phyloP scores from a whole-genome alignment of 2,113 vertebrate genomes.

The Atrichornis clamosus region DNA sequence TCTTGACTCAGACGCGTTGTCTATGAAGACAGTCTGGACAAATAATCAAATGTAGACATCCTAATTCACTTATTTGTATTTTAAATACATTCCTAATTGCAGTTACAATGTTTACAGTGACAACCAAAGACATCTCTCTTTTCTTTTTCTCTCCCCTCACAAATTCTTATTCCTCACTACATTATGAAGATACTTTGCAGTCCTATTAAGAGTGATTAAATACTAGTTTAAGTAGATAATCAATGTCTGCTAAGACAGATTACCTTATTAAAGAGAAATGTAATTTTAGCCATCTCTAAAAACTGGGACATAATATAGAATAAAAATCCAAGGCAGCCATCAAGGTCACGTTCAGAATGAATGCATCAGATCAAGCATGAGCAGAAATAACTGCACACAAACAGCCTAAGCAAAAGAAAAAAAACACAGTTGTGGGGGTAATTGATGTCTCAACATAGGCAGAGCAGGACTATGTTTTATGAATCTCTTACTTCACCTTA shows the following conservation, averaged over 20 bases:
- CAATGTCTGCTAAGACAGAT: conserved; percentile 46
- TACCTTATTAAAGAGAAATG: conserved; percentile 40
- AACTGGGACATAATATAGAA: background rate
- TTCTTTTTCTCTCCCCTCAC: background rate
- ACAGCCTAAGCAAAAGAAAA: background rate
- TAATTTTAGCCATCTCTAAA: conserved; percentile 36
- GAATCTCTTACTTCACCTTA: background rate
- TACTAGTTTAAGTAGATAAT: conserved; percentile 47
- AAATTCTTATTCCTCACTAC: background rate
- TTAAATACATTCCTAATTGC: background rate
- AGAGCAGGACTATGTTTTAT: background rate
- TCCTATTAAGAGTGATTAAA: conserved; percentile 35
- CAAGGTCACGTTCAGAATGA: background rate
- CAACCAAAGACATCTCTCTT: background rate
- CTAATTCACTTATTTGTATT: background rate
- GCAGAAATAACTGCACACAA: background rate
- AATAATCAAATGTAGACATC: background rate
- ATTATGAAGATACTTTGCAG: conserved; percentile 8
- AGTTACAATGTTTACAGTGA: background rate
- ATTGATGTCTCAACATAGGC: background rate
- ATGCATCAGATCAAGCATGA: background rate
- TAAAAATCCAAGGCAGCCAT: background rate
- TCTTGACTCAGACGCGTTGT: background rate
- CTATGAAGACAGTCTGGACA: background rate
- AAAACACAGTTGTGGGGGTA: background rate